phyloP scores from a whole-genome alignment of 2,113 vertebrate species.

The Hippoglossus stenolepis region DNA sequence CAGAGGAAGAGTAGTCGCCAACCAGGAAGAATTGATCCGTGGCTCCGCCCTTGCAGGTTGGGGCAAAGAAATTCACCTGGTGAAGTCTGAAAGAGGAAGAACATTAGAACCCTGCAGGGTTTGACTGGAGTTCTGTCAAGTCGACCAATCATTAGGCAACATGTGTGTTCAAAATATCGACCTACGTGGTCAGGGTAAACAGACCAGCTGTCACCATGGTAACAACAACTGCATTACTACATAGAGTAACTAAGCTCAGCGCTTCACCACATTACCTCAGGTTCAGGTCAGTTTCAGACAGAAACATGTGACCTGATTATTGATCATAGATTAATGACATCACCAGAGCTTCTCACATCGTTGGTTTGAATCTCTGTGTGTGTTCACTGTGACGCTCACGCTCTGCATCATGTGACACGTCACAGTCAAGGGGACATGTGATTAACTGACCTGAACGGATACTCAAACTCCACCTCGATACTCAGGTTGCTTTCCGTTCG shows the following conservation, averaged over 20 bases:
- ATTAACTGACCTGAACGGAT: slow-evolving; percentile 88
- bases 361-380: too few relatives aligned
- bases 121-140: too few relatives aligned
- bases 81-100: slow-evolving; percentile 83
- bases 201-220: not conserved
- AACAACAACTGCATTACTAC: not conserved
- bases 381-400: too few relatives aligned
- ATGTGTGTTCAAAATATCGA: too few relatives aligned
- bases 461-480: slow-evolving; percentile 89
- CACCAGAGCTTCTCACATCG: too few relatives aligned
- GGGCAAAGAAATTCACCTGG: slow-evolving; percentile 88
- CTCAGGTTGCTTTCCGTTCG: slow-evolving; percentile 83
- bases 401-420: not conserved
- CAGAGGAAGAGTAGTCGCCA: slow-evolving; percentile 90
- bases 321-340: too few relatives aligned
- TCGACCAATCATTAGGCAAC: not conserved
- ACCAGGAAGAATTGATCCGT: slow-evolving; percentile 83
- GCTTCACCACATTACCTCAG: too few relatives aligned
- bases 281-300: too few relatives aligned
- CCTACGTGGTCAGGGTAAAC: not conserved
- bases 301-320: too few relatives aligned
- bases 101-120: not conserved
- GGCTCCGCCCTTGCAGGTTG: slow-evolving; percentile 76
- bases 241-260: not conserved
- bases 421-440: not conserved